Evolutionary conservation across 2,113 vertebrate species (phyloP), one percentile per base, ranked within the genome.

Genomic region (Corythoichthys intestinalis): DNA sequence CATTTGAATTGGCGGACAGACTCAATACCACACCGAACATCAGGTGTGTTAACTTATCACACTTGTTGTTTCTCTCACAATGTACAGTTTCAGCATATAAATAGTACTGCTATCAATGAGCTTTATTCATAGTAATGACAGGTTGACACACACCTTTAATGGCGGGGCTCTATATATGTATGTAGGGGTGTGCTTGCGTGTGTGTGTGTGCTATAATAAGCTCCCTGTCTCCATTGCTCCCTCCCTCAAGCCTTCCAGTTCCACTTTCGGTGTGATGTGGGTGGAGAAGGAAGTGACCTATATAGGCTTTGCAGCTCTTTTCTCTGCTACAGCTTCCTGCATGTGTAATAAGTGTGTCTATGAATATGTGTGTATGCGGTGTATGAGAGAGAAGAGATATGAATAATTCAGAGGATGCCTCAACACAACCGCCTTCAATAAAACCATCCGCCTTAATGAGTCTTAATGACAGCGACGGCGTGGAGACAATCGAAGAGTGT

Each of bases 401-500:
- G 86, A 92, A 92, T 91, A 90, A 91, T 90, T 86, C 89, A 91
- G 72, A n/a, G 59, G 81, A 87, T 89, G 84, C 88, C 85, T 89
- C 85, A 81, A 89, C 85, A 82, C 77, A 78, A 84, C 87, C 70
- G 86, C 85, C 87, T 90, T 89, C 88, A 86, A 90, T 90, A 90
- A 92, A 92, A 90, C 85, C 87, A 91, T 91, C 85, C 84, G 82
- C 88, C 83, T 88, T 90, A 92, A 93, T 91, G 89, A 90, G 89
- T 79, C 87, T 88, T 91, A 91, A 91, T 90, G 88, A 87, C 88
- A 90, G 86, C 71, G 84, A 86, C 76, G 80, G 77, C 44, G 76
- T 87, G 82, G 83, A 86, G 88, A 89, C 85, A 89, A 90, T 89
- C 87, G 88, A 83, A 87, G 84, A 34, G 35, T 73, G 75, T 46